phyloP scores from a whole-genome alignment of 2,113 vertebrate genomes.

The Henicopernis longicauda region DNA sequence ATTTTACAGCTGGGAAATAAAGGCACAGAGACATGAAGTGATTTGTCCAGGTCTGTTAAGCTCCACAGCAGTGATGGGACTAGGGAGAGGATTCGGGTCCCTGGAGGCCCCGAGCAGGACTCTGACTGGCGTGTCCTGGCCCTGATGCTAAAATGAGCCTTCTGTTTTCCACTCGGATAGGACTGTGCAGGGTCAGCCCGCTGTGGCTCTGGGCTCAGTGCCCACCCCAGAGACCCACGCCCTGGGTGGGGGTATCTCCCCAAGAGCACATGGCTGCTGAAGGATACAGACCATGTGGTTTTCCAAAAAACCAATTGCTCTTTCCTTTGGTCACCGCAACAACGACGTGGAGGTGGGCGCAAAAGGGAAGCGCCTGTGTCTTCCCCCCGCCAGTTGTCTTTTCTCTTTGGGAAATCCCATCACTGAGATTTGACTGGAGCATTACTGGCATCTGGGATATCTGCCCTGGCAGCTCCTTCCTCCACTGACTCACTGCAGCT shows the following conservation, averaged over 20 bases:
- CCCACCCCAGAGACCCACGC: fast-evolving
- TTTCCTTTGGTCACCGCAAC: neutral
- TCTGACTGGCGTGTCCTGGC: neutral
- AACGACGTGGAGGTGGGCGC: fast-evolving
- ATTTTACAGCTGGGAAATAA: neutral
- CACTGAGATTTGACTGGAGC: neutral
- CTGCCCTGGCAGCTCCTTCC: neutral
- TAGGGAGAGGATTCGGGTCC: neutral
- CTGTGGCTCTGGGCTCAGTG: neutral
- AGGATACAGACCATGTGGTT: neutral
- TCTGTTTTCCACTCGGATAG: neutral
- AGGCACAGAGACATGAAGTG: neutral
- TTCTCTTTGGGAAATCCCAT: neutral
- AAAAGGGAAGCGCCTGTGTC: neutral
- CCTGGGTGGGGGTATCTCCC: neutral
- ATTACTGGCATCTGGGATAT: neutral
- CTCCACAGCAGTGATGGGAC: neutral
- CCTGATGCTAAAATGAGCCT: neutral
- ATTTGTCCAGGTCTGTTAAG: neutral
- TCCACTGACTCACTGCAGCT: neutral
- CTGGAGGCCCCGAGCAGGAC: neutral
- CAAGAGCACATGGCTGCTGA: neutral
- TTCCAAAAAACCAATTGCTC: neutral
- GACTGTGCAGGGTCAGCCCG: neutral
- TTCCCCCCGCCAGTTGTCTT: neutral